Base-by-base conservation (phyloP, 2,888 invertebrate genomes). In the Sialis lutaria region DNA sequence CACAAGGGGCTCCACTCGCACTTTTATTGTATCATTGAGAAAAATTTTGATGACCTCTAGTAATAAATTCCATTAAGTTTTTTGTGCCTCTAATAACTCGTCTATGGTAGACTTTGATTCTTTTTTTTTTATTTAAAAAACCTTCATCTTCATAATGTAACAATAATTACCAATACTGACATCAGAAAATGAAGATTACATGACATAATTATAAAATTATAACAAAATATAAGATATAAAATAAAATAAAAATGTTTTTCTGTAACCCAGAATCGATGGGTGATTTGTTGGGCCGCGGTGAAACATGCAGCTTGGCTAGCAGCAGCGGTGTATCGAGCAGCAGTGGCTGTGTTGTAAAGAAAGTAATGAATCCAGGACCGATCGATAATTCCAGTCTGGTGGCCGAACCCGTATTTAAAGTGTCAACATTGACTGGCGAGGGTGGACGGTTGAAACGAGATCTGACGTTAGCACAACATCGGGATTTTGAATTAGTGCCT, bases 401-500 rank as follows among this genome's bases (percentile, higher is more conserved):
- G 6, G 75, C 75, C 6, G 70, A 72, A 40, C 73, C 75, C 57
- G 64, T 70, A 6, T 71, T 71, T 53, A 79, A 82, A 67, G 81
- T 63, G 4, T 56, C 76, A 40, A 81, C 85, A 1, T 67, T 91
- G 52, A 92, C 91, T 3, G 87, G 87, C 46, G 92, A 92, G 69
- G 91, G 90, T 52, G 90, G 90, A 0, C 77, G 82, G 57, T 68
- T 92, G 50, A 82, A 82, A 52, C 71, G 77, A 37, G 82, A 83
- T 64, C 72, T 75, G 31, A 75, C 82, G 37, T 67, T 89, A 49
- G 74, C 77, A n/a, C 79, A 84, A 60, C 81, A 79, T 53, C 71
- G 82, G 49, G 90, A 92, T 70, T 92, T 88, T 68, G 85, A 87
- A 67, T 68, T 90, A 42, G 73, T 91, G 44, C 89, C 90, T 1